Percentiles rank a stretch among this genome's conserved stretches.
These are phyloP conservation scores for Cremastinae sp. DNA, from an alignment of 2,888 invertebrate species.

Conservation along the genomic window DNA sequence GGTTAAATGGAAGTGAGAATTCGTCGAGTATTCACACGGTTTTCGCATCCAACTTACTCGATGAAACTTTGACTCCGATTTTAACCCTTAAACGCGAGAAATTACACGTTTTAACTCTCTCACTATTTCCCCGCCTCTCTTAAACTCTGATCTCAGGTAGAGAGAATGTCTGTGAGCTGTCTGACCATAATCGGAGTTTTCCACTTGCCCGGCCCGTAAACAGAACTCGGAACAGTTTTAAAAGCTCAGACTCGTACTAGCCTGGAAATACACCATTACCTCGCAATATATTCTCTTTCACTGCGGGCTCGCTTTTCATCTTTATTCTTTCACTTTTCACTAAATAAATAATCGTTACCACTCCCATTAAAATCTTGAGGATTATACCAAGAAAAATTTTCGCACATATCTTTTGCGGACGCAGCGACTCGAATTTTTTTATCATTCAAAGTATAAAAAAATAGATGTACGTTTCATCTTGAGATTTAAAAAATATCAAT, in stretches of 20 bases:
- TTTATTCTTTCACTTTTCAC: not conserved
- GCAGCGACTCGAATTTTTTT: slow-evolving; percentile 1
- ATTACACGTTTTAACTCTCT: slow-evolving; percentile 9
- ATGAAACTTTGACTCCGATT: slow-evolving; percentile 38
- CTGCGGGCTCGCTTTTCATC: not conserved
- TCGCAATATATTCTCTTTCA: slow-evolving; percentile 15
- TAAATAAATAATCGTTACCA: not conserved
- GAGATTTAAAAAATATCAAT: not conserved
- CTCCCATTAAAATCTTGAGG: slow-evolving; percentile 27
- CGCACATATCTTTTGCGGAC: slow-evolving; percentile 2
- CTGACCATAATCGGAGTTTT: slow-evolving; percentile 43
- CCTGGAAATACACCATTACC: slow-evolving; percentile 8
- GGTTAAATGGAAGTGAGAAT: not conserved
- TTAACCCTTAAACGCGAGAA: slow-evolving; percentile 25
- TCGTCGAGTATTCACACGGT: slow-evolving; percentile 4
- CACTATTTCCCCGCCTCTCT: not conserved
- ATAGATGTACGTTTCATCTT: not conserved
- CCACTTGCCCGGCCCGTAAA: slow-evolving; percentile 29
- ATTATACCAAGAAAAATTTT: slow-evolving; percentile 16
- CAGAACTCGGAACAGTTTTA: slow-evolving; percentile 11
- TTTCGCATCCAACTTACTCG: slow-evolving; percentile 1
- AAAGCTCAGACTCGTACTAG: slow-evolving; percentile 6
- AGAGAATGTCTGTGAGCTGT: slow-evolving; percentile 41
- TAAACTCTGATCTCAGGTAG: slow-evolving; percentile 14
- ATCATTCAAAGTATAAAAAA: slow-evolving; percentile 7